Evolutionary conservation across 1,140 invertebrate genomes (phyloP), one percentile per base, ranked within the genome.

Genomic region (Brachionus plicatilis): DNA sequence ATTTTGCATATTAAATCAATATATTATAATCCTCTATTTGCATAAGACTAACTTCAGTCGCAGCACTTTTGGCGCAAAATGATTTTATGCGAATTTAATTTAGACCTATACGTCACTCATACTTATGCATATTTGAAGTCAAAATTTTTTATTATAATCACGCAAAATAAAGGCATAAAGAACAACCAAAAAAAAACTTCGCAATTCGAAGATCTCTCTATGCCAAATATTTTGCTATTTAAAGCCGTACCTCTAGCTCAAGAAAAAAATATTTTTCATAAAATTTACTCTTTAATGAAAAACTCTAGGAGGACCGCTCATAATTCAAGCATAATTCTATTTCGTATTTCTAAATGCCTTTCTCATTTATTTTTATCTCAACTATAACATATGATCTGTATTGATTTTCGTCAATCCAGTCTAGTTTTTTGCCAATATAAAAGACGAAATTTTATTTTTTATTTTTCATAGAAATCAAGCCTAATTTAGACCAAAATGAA

Each of bases 121-220:
- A n/a, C 56, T 41, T 68, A 68, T 68, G 33, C 27, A 68, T 68
- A 68, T 33, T 68, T 68, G 11, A 29, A 68, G 68, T 72, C 68
- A 72, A 72, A 72, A 72, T 72, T 72, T 43, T 72, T 72, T 72
- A 72, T 72, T 72, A 72, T 72, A 72, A 72, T 72, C 37, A 47
- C 12, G 27, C 20, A 75, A 75, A 75, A 3, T 17, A 75, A 75
- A 75, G 41, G 41, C 33, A 45, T 24, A 43, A 43, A 41, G 41
- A 75, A 75, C 45, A 76, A 29, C 2, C 27, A 50, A 76, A 50
- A 7, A 76, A 47, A 27, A 76, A 76, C 72, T 76, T 76, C 72
- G 72, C 72, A 76, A 76, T 76, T 76, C 27, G 9, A 50, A 12
- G 43, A 47, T 76, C 27, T 76, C 27, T 50, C 24, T 50, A 24